These are phyloP conservation scores for Malurus melanocephalus DNA, from an alignment of 2,113 vertebrate genomes.

Conservation along the genomic window DNA sequence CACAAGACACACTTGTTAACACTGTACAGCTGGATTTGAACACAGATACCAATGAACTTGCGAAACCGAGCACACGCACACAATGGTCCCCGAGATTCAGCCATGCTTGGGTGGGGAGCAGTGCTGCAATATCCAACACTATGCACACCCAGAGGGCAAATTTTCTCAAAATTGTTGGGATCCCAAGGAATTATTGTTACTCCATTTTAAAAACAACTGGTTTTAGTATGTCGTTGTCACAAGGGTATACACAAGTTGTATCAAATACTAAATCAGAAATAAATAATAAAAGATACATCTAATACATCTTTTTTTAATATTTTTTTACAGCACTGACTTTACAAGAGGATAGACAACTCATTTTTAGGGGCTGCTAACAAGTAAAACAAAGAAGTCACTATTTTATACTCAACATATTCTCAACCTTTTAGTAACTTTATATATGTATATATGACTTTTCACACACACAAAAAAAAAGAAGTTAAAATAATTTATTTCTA, in stretches of 20 bases:
- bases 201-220: neutral
- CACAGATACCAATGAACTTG: neutral
- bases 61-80: neutral
- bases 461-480: conserved; percentile 1
- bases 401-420: conserved; percentile 61
- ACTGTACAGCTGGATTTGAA: conserved; percentile 6
- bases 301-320: conserved; percentile 46
- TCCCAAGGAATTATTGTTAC: neutral
- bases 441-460: conserved; percentile 60
- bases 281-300: conserved; percentile 64
- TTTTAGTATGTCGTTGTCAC: conserved; percentile 18
- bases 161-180: neutral
- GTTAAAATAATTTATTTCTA: conserved; percentile 64
- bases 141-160: neutral
- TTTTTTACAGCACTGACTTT: conserved; percentile 60
- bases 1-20: conserved; percentile 25
- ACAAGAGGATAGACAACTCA: conserved; percentile 55
- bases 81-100: conserved; percentile 28
- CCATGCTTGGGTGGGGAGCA: neutral
- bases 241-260: conserved; percentile 13
- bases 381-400: conserved; percentile 57
- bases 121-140: neutral
- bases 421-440: conserved; percentile 55
- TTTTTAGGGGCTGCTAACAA: conserved; percentile 41
- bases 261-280: conserved; percentile 61